Conservation (phyloP, 2,113 vertebrate genomes). For the Rhabdornis inornatus region DNA sequence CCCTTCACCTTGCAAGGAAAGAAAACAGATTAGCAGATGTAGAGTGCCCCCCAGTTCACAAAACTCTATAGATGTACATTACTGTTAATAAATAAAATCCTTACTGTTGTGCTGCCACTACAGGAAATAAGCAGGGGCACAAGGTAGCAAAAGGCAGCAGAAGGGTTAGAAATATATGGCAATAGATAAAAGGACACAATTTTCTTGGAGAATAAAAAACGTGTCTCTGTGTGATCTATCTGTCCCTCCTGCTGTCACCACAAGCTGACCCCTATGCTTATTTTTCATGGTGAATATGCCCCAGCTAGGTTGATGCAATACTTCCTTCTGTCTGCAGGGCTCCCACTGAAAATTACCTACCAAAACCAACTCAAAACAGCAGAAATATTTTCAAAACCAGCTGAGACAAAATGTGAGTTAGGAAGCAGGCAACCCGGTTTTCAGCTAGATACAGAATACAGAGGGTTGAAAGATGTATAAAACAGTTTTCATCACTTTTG, state of each 20-base stretch:
- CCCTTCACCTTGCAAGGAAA: background rate
- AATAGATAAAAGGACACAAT: background rate
- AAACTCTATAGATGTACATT: background rate
- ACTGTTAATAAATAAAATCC: background rate
- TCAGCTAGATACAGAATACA: background rate
- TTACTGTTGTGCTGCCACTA: background rate
- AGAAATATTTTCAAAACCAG: background rate
- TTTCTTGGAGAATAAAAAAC: background rate
- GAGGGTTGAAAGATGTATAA: background rate
- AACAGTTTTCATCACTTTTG: background rate
- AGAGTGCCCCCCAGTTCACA: background rate
- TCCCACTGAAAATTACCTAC: background rate
- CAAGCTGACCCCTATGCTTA: background rate
- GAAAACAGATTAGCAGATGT: background rate
- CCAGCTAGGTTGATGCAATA: background rate
- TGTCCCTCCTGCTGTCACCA: background rate
- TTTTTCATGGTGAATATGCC: background rate
- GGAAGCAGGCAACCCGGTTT: background rate
- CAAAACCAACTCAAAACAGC: background rate
- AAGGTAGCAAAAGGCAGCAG: background rate
- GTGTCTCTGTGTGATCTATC: background rate
- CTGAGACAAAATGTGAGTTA: background rate
- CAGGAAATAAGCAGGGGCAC: background rate
- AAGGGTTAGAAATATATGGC: background rate
- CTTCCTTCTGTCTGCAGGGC: background rate